Evolutionary conservation across 2,888 invertebrate genomes (phyloP).

Genomic region (Agrotis ipsilon): DNA sequence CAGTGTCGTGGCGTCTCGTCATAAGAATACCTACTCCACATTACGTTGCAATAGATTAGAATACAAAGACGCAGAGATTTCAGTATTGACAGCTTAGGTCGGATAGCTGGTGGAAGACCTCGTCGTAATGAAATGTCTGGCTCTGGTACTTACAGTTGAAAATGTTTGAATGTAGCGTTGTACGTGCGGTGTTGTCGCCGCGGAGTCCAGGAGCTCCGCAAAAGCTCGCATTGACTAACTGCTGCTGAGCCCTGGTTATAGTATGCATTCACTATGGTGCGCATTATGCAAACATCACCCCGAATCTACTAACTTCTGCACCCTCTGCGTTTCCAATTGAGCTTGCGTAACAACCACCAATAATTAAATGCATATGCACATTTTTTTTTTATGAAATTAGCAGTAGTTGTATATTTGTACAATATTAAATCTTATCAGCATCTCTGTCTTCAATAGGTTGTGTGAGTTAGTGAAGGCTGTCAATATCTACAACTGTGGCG

Average conservation of each 20-base stretch:
- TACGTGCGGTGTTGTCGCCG: not conserved
- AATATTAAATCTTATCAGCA: not conserved
- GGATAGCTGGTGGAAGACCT: not conserved
- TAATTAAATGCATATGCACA: not conserved
- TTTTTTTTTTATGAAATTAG: not conserved
- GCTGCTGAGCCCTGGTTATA: slow-evolving; percentile 30
- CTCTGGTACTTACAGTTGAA: not conserved
- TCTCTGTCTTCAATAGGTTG: not conserved
- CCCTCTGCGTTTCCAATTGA: not conserved
- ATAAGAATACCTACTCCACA: too few species aligned
- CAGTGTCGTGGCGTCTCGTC: too few species aligned
- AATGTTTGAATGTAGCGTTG: not conserved
- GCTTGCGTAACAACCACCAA: not conserved
- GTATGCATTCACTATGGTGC: not conserved
- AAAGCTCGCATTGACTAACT: slow-evolving; percentile 19
- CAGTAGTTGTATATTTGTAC: slow-evolving; percentile 8
- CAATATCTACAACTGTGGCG: too few species aligned
- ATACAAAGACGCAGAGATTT: too few species aligned
- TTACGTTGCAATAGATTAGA: not conserved
- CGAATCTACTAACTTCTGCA: slow-evolving; percentile 4
- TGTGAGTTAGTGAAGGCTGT: not conserved
- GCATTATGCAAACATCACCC: slow-evolving; percentile 35
- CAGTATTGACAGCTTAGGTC: not conserved
- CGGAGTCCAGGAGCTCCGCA: not conserved
- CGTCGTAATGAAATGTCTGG: not conserved